Evolutionary conservation across 2,797 vertebrate genomes (phyloP).

Genomic region (Heterohyrax brucei): DNA sequence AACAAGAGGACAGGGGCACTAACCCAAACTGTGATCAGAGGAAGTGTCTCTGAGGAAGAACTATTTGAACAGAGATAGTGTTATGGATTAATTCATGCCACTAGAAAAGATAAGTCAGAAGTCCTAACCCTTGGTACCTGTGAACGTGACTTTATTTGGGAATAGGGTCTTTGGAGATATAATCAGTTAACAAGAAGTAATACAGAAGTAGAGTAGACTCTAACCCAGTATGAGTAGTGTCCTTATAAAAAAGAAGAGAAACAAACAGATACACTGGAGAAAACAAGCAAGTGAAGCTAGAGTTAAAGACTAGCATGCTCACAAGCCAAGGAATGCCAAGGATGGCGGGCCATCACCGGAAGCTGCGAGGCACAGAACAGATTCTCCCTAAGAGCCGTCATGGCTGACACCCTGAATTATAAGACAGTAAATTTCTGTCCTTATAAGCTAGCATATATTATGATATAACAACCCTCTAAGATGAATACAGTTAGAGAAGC

Average conservation of each 20-base stretch:
- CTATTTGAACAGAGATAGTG: background rate
- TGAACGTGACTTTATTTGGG: background rate
- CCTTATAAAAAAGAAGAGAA: background rate
- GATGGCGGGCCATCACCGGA: background rate
- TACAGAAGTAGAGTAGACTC: background rate
- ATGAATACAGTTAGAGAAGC: background rate
- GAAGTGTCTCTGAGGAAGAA: constrained; percentile 13
- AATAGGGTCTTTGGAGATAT: background rate
- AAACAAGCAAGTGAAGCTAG: background rate
- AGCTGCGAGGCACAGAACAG: background rate
- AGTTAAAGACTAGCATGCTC: background rate
- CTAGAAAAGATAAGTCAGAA: background rate
- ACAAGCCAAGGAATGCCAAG: background rate
- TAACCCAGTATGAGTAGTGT: background rate
- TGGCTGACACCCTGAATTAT: background rate
- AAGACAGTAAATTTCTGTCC: background rate
- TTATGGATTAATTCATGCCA: background rate
- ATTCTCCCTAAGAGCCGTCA: background rate
- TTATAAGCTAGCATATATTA: background rate
- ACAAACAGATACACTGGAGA: background rate
- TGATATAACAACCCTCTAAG: background rate
- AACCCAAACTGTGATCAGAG: background rate
- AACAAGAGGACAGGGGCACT: background rate
- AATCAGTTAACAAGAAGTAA: background rate
- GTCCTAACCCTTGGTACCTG: background rate